Percentiles rank a stretch among this genome's conserved stretches.
These are phyloP conservation scores for Auanema freiburgensis DNA, from an alignment of 2,888 invertebrate genomes.

Conservation along the genomic window DNA sequence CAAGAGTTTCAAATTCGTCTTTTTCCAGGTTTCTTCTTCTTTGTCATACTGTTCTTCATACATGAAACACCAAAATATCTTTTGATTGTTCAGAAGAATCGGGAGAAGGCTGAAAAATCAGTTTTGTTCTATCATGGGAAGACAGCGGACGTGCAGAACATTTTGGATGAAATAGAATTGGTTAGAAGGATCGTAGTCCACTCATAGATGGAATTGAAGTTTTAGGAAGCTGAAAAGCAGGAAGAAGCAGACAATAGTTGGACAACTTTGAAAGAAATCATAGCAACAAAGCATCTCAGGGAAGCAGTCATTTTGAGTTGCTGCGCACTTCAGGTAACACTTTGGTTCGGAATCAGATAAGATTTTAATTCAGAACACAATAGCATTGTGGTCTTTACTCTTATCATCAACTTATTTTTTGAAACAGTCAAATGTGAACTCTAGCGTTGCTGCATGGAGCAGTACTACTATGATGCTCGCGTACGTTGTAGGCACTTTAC, in stretches of 20 bases:
- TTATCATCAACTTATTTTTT: conserved; percentile 50
- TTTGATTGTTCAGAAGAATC: conserved; percentile 29
- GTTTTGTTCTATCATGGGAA: conserved; percentile 48
- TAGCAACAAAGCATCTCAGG: conserved; percentile 43
- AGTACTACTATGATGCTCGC: conserved; percentile 48
- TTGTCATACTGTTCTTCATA: conserved; percentile 39
- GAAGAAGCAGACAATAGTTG: conserved; percentile 13
- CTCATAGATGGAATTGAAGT: not conserved
- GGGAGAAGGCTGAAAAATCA: conserved; percentile 30
- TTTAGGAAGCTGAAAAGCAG: conserved; percentile 42
- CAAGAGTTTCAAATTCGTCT: too few species aligned
- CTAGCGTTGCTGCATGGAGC: conserved; percentile 42
- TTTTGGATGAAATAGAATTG: conserved; percentile 40
- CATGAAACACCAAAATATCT: conserved; percentile 54
- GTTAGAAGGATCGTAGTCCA: conserved; percentile 14
- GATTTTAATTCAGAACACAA: conserved; percentile 36
- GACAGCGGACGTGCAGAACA: conserved; percentile 30
- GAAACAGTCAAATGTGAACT: conserved; percentile 28
- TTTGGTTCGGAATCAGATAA: not conserved
- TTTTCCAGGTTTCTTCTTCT: conserved; percentile 35
- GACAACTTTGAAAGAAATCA: conserved; percentile 28
- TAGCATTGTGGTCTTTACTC: conserved; percentile 50
- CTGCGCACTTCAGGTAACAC: conserved; percentile 28
- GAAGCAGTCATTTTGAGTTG: conserved; percentile 41
- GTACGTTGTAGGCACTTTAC: conserved; percentile 45